phyloP scores from a whole-genome alignment of 2,888 invertebrate genomes.

The Reticulitermes lucifugus region DNA sequence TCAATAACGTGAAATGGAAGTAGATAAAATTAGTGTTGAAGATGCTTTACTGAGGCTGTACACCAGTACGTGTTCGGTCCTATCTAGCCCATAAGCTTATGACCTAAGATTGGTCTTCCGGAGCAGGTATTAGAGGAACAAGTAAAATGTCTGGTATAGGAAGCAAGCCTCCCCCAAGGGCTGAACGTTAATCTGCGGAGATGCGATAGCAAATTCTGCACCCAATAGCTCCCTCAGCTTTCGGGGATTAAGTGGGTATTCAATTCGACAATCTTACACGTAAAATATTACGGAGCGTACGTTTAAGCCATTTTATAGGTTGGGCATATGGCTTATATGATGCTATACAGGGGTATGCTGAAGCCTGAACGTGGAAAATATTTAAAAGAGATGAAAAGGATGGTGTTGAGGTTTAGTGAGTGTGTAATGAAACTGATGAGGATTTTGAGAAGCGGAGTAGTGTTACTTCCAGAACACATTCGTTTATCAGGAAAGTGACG shows the following conservation, averaged over 20 bases:
- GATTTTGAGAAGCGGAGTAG: background rate
- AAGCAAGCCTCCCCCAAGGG: slow-evolving; percentile 1
- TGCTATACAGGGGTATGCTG: background rate
- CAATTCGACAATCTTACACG: slow-evolving; percentile 36
- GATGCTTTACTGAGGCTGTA: background rate
- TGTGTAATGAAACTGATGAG: background rate
- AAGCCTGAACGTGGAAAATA: background rate
- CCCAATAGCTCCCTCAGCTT: slow-evolving; percentile 20
- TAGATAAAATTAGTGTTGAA: background rate
- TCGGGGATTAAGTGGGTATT: slow-evolving; percentile 23
- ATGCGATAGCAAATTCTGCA: slow-evolving; percentile 38
- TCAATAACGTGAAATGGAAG: slow-evolving; percentile 20
- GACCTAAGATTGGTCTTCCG: slow-evolving; percentile 27
- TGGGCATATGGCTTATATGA: background rate
- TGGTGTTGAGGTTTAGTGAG: background rate
- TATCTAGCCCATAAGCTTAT: slow-evolving; percentile 22
- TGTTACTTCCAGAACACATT: background rate
- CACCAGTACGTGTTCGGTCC: background rate
- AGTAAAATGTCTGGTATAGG: background rate
- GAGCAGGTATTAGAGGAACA: slow-evolving; percentile 1
- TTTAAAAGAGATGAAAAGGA: background rate
- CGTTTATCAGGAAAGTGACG: background rate
- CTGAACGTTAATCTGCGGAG: slow-evolving; percentile 37
- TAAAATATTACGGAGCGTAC: slow-evolving; percentile 23
- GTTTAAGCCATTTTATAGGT: slow-evolving; percentile 17